phyloP scores from a whole-genome alignment of 2,113 vertebrate genomes.

The Pollimyrus isidori region DNA sequence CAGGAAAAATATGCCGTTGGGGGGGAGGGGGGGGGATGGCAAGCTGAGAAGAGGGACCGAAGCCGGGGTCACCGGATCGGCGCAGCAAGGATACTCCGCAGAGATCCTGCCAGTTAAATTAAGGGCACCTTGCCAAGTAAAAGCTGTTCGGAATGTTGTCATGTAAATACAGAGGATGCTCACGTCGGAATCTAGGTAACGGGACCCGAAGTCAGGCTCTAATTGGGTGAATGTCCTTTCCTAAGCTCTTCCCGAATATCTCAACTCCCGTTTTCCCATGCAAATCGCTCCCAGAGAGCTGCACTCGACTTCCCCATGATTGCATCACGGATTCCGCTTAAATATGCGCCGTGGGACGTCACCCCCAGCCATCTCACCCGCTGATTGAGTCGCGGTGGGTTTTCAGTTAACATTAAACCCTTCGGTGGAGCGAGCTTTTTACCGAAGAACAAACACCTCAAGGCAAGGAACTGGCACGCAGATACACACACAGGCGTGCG shows the following conservation, averaged over 20 bases:
- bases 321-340: background rate
- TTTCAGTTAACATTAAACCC: constrained; percentile 8
- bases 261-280: background rate
- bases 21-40: constrained; percentile 24
- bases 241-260: background rate
- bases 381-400: background rate
- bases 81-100: constrained; percentile 44
- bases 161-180: constrained; percentile 56
- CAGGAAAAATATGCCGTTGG: constrained; percentile 48
- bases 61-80: constrained; percentile 34
- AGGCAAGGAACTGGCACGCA: background rate
- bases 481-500: background rate
- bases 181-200: constrained; percentile 45
- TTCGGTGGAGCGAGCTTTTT: background rate
- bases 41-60: constrained; percentile 54
- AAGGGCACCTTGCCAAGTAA: constrained; percentile 62
- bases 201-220: constrained; percentile 36
- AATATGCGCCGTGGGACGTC: background rate
- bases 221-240: constrained; percentile 37
- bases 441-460: background rate
- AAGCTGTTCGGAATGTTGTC: constrained; percentile 67
- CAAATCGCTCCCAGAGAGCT: background rate
- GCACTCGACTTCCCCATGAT: background rate
- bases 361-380: background rate
- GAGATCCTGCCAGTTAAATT: constrained; percentile 63